phyloP scores from a whole-genome alignment of 2,797 vertebrate species.

The Cyprinella venusta region DNA sequence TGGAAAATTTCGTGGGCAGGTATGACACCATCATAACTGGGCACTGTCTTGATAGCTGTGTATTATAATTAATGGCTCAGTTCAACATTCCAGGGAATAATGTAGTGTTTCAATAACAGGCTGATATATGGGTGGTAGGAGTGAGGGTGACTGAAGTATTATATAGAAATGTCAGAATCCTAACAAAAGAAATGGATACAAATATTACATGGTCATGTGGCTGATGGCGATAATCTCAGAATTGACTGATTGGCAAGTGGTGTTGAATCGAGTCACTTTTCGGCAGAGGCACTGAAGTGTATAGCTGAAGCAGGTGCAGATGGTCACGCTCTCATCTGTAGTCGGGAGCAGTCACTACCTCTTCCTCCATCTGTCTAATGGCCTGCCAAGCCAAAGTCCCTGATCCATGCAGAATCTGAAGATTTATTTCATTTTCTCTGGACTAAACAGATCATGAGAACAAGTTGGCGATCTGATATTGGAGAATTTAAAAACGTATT shows the following conservation, averaged over 20 bases:
- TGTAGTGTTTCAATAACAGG: not conserved
- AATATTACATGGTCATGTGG: not conserved
- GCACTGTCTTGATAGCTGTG: not conserved
- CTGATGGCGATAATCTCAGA: not conserved
- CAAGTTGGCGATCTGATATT: not conserved
- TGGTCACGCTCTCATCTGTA: conserved; percentile 54
- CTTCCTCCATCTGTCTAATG: conserved; percentile 51
- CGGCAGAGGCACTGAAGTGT: conserved; percentile 25
- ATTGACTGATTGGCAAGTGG: not conserved
- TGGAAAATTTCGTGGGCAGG: conserved; percentile 96
- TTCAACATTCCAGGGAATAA: not conserved
- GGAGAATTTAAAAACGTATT: not conserved
- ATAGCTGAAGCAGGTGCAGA: conserved; percentile 52
- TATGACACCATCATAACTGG: conserved; percentile 61
- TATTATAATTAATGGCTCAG: not conserved
- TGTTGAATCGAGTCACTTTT: conserved; percentile 29
- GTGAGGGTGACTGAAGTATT: not conserved
- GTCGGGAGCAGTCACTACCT: conserved; percentile 40
- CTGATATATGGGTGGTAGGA: not conserved
- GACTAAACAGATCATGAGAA: conserved; percentile 10
- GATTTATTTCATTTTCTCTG: conserved; percentile 11
- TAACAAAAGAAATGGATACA: not conserved
- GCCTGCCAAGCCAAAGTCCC: conserved; percentile 36
- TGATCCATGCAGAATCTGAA: conserved; percentile 39
- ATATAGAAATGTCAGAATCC: not conserved